Percentiles rank a stretch among this genome's conserved stretches.
Conservation (phyloP, 1,140 invertebrate genomes). For the Drosophila varians region DNA sequence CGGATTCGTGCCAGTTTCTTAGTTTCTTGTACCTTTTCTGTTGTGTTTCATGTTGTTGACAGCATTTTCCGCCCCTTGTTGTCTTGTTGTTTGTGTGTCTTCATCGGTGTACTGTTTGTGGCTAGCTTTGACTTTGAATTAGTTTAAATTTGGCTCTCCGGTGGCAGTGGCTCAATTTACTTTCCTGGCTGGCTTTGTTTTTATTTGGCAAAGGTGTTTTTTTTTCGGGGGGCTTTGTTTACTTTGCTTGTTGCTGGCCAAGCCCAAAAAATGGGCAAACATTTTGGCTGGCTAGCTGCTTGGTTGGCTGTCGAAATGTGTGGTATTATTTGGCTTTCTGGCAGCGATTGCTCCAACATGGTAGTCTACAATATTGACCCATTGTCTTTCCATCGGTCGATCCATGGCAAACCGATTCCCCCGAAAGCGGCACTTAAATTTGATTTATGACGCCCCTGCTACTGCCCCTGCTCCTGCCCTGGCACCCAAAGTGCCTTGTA, state of each 20-base stretch:
- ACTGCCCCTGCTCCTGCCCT: not conserved
- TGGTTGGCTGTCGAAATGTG: not conserved
- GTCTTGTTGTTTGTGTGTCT: conserved; percentile 7
- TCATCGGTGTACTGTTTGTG: conserved; percentile 6
- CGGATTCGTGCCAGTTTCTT: conserved; percentile 29
- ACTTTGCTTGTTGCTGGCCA: conserved; percentile 23
- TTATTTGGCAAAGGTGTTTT: conserved; percentile 46
- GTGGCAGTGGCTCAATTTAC: conserved; percentile 55
- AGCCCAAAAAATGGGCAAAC: conserved; percentile 40
- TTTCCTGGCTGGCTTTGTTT: conserved; percentile 6
- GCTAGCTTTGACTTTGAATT: conserved; percentile 66
- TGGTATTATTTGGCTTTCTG: not conserved
- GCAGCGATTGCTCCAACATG: not conserved
- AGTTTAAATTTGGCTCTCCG: conserved; percentile 52
- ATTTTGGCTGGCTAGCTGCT: not conserved
- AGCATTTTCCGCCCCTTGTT: conserved; percentile 34
- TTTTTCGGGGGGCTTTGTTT: conserved; percentile 31
- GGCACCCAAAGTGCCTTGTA: not conserved
- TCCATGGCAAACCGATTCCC: conserved; percentile 1
- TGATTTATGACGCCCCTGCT: conserved; percentile 15
- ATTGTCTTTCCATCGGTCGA: conserved; percentile 1
- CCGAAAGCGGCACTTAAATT: conserved; percentile 13
- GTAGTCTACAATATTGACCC: not conserved
- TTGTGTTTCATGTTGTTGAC: conserved; percentile 36
- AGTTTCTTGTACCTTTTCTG: conserved; percentile 11